Evolutionary conservation across 1,140 invertebrate genomes (phyloP).

Genomic region (Drosophila nigromelanica): DNA sequence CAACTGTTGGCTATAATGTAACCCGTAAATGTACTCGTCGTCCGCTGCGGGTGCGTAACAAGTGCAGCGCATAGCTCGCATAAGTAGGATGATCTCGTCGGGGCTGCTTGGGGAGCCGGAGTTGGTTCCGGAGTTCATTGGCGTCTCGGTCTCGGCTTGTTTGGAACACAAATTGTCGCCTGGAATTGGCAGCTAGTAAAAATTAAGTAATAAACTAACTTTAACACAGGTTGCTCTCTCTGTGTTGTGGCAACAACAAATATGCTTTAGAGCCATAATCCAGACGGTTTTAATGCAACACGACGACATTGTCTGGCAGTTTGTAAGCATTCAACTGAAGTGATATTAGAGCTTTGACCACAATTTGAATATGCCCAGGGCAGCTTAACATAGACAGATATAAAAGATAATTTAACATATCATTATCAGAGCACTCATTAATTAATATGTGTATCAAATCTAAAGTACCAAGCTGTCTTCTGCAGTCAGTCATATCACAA

Average conservation of each 20-base stretch:
- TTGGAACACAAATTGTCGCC: slow-evolving; percentile 64
- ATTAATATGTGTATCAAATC: background rate
- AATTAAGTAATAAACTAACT: slow-evolving; percentile 80
- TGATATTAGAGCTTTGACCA: slow-evolving; percentile 19
- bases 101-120: slow-evolving; percentile 1
- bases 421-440: background rate
- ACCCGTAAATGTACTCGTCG: slow-evolving; percentile 46
- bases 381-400: background rate
- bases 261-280: slow-evolving; percentile 42
- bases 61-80: slow-evolving; percentile 56
- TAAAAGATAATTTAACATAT: too few relatives aligned
- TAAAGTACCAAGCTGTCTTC: background rate
- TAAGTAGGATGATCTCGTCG: slow-evolving; percentile 52
- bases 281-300: slow-evolving; percentile 36
- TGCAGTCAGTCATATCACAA: background rate
- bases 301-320: slow-evolving; percentile 33
- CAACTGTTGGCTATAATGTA: slow-evolving; percentile 48
- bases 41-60: slow-evolving; percentile 63
- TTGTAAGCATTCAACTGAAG: slow-evolving; percentile 41
- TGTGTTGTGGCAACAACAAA: slow-evolving; percentile 48
- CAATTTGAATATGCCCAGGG: slow-evolving; percentile 5
- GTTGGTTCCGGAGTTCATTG: slow-evolving; percentile 34
- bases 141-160: slow-evolving; percentile 7
- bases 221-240: slow-evolving; percentile 45
- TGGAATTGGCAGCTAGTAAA: slow-evolving; percentile 80